Evolutionary conservation across 2,888 invertebrate genomes (phyloP).

Genomic region (Trissolcus japonicus): DNA sequence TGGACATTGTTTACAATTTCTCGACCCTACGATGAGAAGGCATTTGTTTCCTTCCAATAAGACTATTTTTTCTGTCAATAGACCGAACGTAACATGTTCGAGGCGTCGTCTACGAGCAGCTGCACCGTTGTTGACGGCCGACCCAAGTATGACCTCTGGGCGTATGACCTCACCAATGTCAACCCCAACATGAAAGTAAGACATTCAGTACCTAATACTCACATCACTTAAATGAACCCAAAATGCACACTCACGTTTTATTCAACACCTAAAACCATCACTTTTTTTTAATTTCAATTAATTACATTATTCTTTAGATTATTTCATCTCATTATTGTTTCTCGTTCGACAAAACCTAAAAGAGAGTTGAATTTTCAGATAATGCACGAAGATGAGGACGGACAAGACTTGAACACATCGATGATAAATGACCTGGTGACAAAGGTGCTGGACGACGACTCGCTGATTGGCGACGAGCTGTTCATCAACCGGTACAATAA

Average conservation of each 20-base stretch:
- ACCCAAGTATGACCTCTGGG: slow-evolving; percentile 71
- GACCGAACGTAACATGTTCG: slow-evolving; percentile 71
- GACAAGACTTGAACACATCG: slow-evolving; percentile 77
- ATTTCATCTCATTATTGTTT: not conserved
- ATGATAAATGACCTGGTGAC: slow-evolving; percentile 82
- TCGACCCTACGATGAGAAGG: not conserved
- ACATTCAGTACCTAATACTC: no score
- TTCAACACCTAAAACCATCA: not conserved
- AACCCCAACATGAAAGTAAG: slow-evolving; percentile 64
- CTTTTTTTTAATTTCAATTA: not conserved
- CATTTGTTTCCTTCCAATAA: not conserved
- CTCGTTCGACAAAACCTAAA: not conserved
- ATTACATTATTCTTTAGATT: not conserved
- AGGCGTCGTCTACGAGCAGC: slow-evolving; percentile 67
- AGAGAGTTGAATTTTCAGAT: slow-evolving; percentile 58
- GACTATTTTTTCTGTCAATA: slow-evolving; percentile 34
- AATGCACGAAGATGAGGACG: slow-evolving; percentile 71
- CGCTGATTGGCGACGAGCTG: slow-evolving; percentile 68
- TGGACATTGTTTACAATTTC: not conserved
- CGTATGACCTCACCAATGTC: slow-evolving; percentile 67
- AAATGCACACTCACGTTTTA: not conserved
- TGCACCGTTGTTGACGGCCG: slow-evolving; percentile 66
- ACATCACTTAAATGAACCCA: no score
- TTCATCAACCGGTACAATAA: slow-evolving; percentile 67
- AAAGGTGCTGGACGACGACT: slow-evolving; percentile 81